phyloP scores from a whole-genome alignment of 1,140 invertebrate genomes.

The Eupeodes corollae region DNA sequence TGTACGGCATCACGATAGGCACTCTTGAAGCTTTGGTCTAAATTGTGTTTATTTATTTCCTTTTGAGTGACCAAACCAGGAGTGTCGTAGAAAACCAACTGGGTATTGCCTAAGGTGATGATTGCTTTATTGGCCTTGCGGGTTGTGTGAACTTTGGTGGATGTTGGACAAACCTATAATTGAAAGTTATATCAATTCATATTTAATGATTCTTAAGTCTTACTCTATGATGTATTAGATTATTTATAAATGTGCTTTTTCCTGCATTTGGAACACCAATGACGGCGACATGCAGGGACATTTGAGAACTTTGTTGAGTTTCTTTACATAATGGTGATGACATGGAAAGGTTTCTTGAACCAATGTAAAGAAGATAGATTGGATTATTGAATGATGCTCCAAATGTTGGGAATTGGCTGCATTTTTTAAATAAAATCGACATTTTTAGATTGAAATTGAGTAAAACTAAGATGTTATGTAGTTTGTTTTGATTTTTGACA shows the following conservation, averaged over 20 bases:
- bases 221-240: constrained; percentile 67
- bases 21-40: constrained; percentile 51
- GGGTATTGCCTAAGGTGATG: constrained; percentile 57
- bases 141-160: constrained; percentile 85
- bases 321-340: too few relatives aligned
- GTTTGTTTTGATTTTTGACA: too few relatives aligned
- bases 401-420: too few relatives aligned
- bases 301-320: constrained; percentile 19
- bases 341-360: too few relatives aligned
- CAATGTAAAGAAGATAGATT: too few relatives aligned
- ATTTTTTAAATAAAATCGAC: too few relatives aligned
- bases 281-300: constrained; percentile 70
- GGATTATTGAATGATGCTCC: too few relatives aligned
- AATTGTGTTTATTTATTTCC: constrained; percentile 55
- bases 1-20: constrained; percentile 54
- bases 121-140: constrained; percentile 58
- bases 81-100: constrained; percentile 82
- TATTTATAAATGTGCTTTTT: constrained; percentile 89
- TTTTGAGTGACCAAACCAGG: constrained; percentile 60
- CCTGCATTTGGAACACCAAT: constrained; percentile 85
- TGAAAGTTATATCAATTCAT: neutral
- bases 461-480: too few relatives aligned
- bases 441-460: too few relatives aligned
- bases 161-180: constrained; percentile 68
- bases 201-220: constrained; percentile 10